Evolutionary conservation across 2,888 invertebrate species (phyloP), one percentile per base, ranked within the genome.

Genomic region (Scrobipalpa atriplicella): DNA sequence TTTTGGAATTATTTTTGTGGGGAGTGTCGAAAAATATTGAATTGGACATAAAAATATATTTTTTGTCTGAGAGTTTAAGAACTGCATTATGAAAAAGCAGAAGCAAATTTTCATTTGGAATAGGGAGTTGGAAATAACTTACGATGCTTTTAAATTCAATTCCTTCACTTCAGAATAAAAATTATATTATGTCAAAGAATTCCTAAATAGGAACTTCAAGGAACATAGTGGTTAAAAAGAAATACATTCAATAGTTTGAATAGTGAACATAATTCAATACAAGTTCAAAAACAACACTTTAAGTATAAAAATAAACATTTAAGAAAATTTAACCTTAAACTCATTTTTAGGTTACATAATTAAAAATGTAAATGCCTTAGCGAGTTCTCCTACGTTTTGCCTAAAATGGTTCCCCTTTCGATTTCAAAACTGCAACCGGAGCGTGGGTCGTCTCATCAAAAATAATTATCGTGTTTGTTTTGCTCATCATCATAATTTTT

Each of bases 331-430:
- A 29, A 29, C 29, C 29, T 29, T 29, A 29, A 29, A 29, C 29
- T 29, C 29, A 5, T 5, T 29, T 43, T 43, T 43, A 43, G 43
- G 2, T 43, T 10, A 13, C 43, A 43, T 43, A 11, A 43, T 43
- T 3, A 43, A 13, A 10, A 43, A 43, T 13, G 13, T 9, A 16
- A 21, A 36, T 52, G 7, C 19, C 38, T 19, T 39, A 19, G 21
- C 36, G 41, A 47, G 47, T 65, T 61, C 36, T 11, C 65, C 65
- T 61, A 65, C 65, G 65, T 11, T 54, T 62, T 5, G 8, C 64
- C 64, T 19, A 47, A 66, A 62, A 62, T 38, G 66, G 66, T 47
- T 21, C 11, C 41, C 52, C 54, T 52, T 66, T 52, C 56, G 54
- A 54, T 63, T 51, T 63, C 52, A 39, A 63, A 66, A 66, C 61